Conservation (phyloP, 2,888 invertebrate species). For the Saturnia japonica region DNA sequence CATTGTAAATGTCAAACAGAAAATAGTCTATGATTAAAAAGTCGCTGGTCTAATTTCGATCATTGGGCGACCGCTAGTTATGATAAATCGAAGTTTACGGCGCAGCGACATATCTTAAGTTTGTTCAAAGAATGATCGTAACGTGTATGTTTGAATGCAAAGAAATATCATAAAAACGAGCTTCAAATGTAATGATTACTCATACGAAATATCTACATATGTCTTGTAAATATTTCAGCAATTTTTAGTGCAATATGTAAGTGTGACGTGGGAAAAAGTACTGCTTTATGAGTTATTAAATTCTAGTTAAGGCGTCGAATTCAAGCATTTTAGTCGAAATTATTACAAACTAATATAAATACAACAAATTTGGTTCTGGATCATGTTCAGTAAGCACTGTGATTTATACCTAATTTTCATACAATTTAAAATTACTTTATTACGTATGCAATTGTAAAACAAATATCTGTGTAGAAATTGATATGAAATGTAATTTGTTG, state of each 20-base stretch:
- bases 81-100: not conserved
- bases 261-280: conserved; percentile 15
- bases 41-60: no score
- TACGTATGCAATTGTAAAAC: not conserved
- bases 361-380: not conserved
- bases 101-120: not conserved
- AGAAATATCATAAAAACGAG: conserved; percentile 33
- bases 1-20: no score
- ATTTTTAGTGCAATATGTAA: conserved; percentile 38
- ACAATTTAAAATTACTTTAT: not conserved
- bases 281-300: not conserved
- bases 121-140: not conserved
- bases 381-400: not conserved
- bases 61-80: no score
- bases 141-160: not conserved
- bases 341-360: not conserved
- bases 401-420: not conserved
- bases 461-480: not conserved
- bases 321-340: not conserved
- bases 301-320: not conserved
- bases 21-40: no score
- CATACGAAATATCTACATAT: not conserved
- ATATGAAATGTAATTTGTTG: not conserved
- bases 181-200: conserved; percentile 32
- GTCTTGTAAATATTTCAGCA: conserved; percentile 9